A percentile compares a stretch with the other conserved stretches of the same genome.
Evolutionary conservation across 2,113 vertebrate species (phyloP).

Genomic region (Podarcis muralis): DNA sequence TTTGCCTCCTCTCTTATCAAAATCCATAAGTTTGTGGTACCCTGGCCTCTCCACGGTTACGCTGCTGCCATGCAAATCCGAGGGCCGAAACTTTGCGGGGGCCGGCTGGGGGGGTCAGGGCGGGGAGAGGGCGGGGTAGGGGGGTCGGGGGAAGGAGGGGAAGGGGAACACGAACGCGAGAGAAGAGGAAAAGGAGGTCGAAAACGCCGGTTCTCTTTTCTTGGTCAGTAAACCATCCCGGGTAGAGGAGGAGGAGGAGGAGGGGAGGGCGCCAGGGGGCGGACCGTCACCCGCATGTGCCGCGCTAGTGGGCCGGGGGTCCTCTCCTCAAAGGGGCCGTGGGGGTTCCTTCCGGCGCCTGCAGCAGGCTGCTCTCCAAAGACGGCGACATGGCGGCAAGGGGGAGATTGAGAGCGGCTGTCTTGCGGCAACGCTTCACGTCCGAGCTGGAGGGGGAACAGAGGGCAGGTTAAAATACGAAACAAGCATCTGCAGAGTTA

Average conservation of each 20-base stretch:
- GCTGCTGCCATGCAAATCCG: constrained; percentile 91
- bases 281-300: constrained; percentile 39
- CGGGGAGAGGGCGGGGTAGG: neutral
- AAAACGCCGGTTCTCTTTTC: constrained; percentile 33
- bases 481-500: too few species aligned
- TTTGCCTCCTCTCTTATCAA: constrained; percentile 99
- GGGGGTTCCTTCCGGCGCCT: constrained; percentile 41
- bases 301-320: constrained; percentile 65
- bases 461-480: too few species aligned
- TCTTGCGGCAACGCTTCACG: too few species aligned
- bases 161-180: constrained; percentile 18
- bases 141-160: constrained; percentile 12
- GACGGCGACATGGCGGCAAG: constrained; percentile 67
- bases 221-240: constrained; percentile 71
- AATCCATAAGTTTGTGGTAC: constrained; percentile 99
- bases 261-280: constrained; percentile 46
- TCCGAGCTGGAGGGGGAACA: too few species aligned
- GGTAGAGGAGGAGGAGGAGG: constrained; percentile 11
- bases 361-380: constrained; percentile 44
- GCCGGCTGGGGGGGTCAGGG: constrained; percentile 20
- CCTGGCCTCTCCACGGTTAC: constrained; percentile 99
- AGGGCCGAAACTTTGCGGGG: constrained; percentile 78
- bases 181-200: constrained; percentile 29
- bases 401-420: neutral
- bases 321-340: constrained; percentile 19